Evolutionary conservation across 2,888 invertebrate species (phyloP), one percentile per base, ranked within the genome.

Genomic region (Strigamia transsilvanica): DNA sequence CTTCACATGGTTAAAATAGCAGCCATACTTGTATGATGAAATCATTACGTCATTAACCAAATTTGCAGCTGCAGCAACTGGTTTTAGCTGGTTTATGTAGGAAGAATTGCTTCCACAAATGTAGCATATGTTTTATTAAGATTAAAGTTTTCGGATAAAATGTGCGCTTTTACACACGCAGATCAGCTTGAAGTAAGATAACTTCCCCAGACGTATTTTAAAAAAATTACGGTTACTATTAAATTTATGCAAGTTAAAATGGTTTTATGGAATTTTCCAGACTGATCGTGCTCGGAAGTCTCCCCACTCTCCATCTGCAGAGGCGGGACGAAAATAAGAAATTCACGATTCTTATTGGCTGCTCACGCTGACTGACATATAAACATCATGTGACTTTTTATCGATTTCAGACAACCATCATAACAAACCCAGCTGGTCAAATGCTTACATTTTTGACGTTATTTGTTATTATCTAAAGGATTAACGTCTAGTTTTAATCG

Each of bases 381-480:
- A 13, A n/a, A 46, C 41, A 80, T 80, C 80, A 80, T 80, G 80
- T 80, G 80, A 78, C 41, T 78, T 18, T 78, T 15, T 32, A 78
- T 78, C 41, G 78, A 78, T 78, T 41, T 78, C 18, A 78, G 41
- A 78, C 78, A 38, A 34, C 34, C 34, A 34, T 78, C 78, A 78
- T 32, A 41, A 78, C 41, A 78, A 78, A 78, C 78, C 78, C 78
- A 78, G 34, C 78, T 78, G 78, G 78, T 18, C 23, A 66, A 66
- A 66, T 21, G 23, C 61, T 66, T 23, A 12, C 6, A 66, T 21
- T 21, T 66, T 23, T 66, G 23, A 23, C 21, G 61, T 66, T 23
- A 23, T 66, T n/a, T 66, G 23, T 66, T 66, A 66, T 66, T 23
- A 23, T 66, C 61, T n/a, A 66, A 66, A 23, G 23, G 61, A 23